Evolutionary conservation across 1,140 invertebrate species (phyloP).

Genomic region (Chlorops oryzae): DNA sequence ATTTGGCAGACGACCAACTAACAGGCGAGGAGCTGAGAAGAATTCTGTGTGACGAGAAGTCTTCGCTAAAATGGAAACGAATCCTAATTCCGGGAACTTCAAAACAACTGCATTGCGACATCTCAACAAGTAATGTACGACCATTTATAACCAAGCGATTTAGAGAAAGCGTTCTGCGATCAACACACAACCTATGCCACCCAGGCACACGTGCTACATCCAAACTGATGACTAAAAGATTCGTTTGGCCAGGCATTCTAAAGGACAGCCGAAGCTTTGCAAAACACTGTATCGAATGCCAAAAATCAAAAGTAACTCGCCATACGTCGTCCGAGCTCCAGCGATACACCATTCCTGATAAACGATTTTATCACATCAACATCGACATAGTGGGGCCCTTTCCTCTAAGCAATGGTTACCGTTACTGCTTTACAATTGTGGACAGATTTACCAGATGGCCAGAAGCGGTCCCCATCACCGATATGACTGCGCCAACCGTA

Average conservation of each 20-base stretch:
- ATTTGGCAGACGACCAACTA: no score
- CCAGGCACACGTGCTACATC: background rate
- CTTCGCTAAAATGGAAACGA: background rate
- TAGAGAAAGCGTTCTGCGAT: no score
- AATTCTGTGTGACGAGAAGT: background rate
- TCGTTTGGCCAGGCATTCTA: conserved; percentile 17
- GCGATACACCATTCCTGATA: background rate
- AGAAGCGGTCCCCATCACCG: conserved; percentile 25
- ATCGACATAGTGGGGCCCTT: conserved; percentile 36
- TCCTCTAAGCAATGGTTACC: conserved; percentile 15
- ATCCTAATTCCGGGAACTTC: background rate
- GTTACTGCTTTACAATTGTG: conserved; percentile 26
- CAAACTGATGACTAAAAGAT: conserved; percentile 12
- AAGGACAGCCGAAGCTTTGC: conserved; percentile 16
- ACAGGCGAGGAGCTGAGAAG: background rate
- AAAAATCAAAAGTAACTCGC: conserved; percentile 26
- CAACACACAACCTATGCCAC: conserved; percentile 17
- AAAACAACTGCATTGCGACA: conserved; percentile 1
- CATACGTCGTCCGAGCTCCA: background rate
- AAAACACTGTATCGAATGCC: conserved; percentile 26
- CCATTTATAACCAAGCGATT: background rate
- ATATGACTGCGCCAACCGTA: conserved; percentile 33
- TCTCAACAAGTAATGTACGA: background rate
- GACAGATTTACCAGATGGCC: conserved; percentile 38
- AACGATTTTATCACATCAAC: conserved; percentile 27